Conservation (phyloP, 2,888 invertebrate species). For the Anoplius nigerrimus region DNA sequence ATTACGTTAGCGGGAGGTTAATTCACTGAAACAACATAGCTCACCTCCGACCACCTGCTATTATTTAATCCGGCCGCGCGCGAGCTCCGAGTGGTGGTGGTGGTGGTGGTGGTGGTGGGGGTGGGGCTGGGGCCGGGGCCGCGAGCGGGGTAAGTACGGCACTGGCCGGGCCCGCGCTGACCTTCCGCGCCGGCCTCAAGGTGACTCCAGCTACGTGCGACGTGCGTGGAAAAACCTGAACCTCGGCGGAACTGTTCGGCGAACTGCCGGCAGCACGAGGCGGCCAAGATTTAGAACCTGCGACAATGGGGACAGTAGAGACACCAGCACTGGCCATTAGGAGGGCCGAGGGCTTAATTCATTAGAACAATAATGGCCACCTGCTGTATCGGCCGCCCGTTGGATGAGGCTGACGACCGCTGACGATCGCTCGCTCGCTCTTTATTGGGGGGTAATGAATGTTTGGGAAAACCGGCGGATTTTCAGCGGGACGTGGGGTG, state of each 20-base stretch:
- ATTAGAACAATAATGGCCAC: no score
- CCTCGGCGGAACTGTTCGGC: constrained; percentile 9
- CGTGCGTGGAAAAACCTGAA: no score
- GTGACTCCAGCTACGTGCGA: no score
- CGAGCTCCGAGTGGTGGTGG: not conserved
- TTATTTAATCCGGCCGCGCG: not conserved
- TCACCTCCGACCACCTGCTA: not conserved
- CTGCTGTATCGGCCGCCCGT: no score
- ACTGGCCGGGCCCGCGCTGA: not conserved
- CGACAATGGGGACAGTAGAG: constrained; percentile 25
- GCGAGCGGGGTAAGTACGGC: not conserved
- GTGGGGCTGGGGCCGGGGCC: not conserved
- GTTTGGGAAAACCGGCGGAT: no score
- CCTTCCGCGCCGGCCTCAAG: not conserved
- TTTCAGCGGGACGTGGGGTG: no score
- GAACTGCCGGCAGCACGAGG: constrained; percentile 3
- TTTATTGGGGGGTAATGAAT: no score
- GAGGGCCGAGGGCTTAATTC: not conserved
- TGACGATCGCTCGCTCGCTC: no score
- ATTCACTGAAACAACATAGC: not conserved
- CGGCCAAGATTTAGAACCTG: not conserved
- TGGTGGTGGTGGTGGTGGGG: not conserved
- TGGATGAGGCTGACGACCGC: no score
- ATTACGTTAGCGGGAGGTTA: not conserved
- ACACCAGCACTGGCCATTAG: constrained; percentile 44